phyloP scores from a whole-genome alignment of 2,113 vertebrate species.

The Ochotona princeps region DNA sequence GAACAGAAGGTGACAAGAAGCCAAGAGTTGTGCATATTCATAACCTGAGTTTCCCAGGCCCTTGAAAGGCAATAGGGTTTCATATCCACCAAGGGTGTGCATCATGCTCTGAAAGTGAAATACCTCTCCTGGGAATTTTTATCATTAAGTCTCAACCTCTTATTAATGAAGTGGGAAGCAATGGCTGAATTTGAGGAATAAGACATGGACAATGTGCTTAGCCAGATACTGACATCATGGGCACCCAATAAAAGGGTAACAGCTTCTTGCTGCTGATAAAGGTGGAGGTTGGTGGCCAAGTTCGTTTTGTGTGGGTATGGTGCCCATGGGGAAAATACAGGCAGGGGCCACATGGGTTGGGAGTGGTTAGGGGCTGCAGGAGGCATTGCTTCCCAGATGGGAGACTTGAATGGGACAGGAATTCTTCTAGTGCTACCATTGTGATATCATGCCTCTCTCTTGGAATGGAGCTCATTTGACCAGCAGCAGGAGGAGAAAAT shows the following conservation, averaged over 20 bases:
- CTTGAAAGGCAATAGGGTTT: not conserved
- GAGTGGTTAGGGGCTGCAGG: no score
- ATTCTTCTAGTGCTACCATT: not conserved
- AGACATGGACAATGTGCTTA: not conserved
- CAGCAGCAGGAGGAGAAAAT: not conserved
- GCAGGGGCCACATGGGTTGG: no score
- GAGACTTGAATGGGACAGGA: not conserved
- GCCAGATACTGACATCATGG: not conserved
- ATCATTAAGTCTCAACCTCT: slow-evolving; percentile 24
- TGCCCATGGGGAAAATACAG: not conserved
- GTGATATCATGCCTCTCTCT: not conserved
- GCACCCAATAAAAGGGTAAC: no score
- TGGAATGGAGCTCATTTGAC: not conserved
- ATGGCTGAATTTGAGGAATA: not conserved
- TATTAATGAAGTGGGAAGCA: slow-evolving; percentile 29
- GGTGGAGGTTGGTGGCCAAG: not conserved
- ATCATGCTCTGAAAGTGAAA: not conserved
- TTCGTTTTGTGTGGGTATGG: not conserved
- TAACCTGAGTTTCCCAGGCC: not conserved
- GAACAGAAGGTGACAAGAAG: not conserved
- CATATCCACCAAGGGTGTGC: not conserved
- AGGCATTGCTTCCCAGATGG: not conserved
- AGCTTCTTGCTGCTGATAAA: not conserved
- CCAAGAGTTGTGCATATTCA: not conserved
- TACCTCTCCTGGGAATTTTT: not conserved